These are phyloP conservation scores for Agrotis segetum DNA, from an alignment of 2,888 invertebrate species.

Conservation along the genomic window DNA sequence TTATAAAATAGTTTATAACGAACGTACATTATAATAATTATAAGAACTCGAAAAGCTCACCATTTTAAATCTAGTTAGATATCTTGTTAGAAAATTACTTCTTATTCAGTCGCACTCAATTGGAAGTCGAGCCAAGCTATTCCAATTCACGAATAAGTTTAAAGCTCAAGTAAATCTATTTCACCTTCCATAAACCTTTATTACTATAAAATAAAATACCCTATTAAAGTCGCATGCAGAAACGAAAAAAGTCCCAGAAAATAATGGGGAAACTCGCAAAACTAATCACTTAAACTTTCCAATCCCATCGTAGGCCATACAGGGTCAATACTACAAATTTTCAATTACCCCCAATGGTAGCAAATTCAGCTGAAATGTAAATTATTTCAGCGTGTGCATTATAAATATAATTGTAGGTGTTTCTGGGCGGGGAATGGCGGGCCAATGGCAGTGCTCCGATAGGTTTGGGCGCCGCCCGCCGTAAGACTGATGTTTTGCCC, in stretches of 20 bases:
- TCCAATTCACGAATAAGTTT: slow-evolving; percentile 4
- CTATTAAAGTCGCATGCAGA: slow-evolving; percentile 23
- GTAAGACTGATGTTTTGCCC: slow-evolving; percentile 88
- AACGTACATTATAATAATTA: too few species aligned
- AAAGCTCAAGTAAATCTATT: neutral
- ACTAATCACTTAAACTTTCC: slow-evolving; percentile 82
- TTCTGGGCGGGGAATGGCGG: slow-evolving; percentile 81
- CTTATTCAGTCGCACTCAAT: neutral
- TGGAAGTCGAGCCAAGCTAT: neutral
- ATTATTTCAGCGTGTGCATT: slow-evolving; percentile 90
- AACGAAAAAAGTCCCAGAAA: slow-evolving; percentile 48
- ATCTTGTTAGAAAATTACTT: neutral
- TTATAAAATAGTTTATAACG: too few species aligned
- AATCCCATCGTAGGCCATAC: slow-evolving; percentile 80
- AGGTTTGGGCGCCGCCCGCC: slow-evolving; percentile 84
- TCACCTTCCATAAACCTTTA: slow-evolving; percentile 6
- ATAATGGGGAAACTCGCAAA: slow-evolving; percentile 66
- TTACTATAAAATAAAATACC: slow-evolving; percentile 27
- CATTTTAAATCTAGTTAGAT: neutral
- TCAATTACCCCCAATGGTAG: slow-evolving; percentile 89
- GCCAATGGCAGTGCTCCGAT: slow-evolving; percentile 81
- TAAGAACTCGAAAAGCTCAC: too few species aligned
- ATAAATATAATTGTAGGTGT: slow-evolving; percentile 91
- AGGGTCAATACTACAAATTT: slow-evolving; percentile 90
- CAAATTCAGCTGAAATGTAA: slow-evolving; percentile 91